Base-by-base conservation (phyloP, 2,888 invertebrate species). In the Pristionchus japonicus region DNA sequence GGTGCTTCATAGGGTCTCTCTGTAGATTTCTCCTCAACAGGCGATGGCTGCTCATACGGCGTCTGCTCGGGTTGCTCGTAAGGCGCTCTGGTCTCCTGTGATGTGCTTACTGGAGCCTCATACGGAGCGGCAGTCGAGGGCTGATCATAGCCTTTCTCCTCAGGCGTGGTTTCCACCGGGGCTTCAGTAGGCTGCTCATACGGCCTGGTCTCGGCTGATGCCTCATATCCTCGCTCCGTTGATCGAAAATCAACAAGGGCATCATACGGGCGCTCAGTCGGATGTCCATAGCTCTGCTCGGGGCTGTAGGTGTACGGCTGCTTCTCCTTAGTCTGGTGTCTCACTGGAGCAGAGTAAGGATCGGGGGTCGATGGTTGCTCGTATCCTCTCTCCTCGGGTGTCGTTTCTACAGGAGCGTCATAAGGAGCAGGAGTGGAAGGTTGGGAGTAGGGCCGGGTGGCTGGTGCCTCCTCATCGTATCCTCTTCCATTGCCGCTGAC, bases 391-490 rank as follows among this genome's bases (percentile, higher is more conserved):
- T 47, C 27, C 7, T 49, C 80, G 9, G 43, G n/a, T 6, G 23
- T 43, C 0, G 23, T 3, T 7, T 43, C 47, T 15, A 47, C 80
- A n/a, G 43, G 80, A 2, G 27, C 27, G 3, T 49, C 80, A 27
- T 74, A 74, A 0, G 70, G 70, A 20, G 31, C 70, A 37, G 0
- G 70, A 23, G 70, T 70, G 37, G 70, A 17, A 2, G 37, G 20
- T 20, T 34, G 70, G 17, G 43, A 11, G 77, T 77, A 77, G 77
- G 77, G 77, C 34, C 77, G 77, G 43, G 47, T 47, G 3, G 43
- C n/a, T n/a, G n/a, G 77, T 40, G n/a, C n/a, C n/a, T 77, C 77
- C 17, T 77, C 77, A 27, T 70, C 70, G 37, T 77, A 77, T 1
- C 77, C 77, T 27, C 27, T 23, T 1, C 37, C 37, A 20, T 70